Base-by-base conservation (phyloP, 2,888 invertebrate genomes). In the Sacculina carcini region DNA sequence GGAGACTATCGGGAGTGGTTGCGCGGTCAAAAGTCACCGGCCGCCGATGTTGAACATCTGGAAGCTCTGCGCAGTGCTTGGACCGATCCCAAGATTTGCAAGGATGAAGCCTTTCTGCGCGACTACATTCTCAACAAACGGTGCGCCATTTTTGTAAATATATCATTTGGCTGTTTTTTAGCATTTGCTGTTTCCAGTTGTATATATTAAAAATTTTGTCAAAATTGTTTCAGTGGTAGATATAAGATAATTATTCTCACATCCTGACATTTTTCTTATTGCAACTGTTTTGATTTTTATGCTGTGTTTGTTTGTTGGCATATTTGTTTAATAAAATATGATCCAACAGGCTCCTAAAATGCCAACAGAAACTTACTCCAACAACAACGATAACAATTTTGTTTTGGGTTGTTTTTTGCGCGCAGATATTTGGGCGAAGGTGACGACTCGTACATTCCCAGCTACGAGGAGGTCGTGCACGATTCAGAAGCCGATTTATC, bases 61-160 rank as follows among this genome's bases (percentile, higher is more conserved):
- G 77, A 78, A 54, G 77, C 79, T 1, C 66, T 90, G 32, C 78
- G 79, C 59, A 77, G 81, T 24, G 80, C 78, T 61, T 92, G 90
- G 90, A 76, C 72, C 14, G 75, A 81, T 65, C 80, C 82, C 16
- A 75, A 78, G 56, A 67, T 96, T 23, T 79, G 80, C 58, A 74
- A 78, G 51, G 78, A 76, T 31, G 94, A 96, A 63, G 78, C 79
- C 51, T 98, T 89, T 66, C 69, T 98, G 2, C 73, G 84, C 51
- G 92, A 98, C 66, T 96, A 84, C 64, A 77, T 96, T 58, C 67
- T 94, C 34, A 83, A 90, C 62, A 82, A 86, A 64, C 76, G 77
- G 68, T 76, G 70, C 59, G 58, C 66, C 21, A 62, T 53, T 5
- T 38, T 39, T 10, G n/a, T 32, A 31, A 12, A 16, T 9, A 16